Evolutionary conservation across 2,113 vertebrate species (phyloP).

Genomic region (Protobothrops flavoviridis): DNA sequence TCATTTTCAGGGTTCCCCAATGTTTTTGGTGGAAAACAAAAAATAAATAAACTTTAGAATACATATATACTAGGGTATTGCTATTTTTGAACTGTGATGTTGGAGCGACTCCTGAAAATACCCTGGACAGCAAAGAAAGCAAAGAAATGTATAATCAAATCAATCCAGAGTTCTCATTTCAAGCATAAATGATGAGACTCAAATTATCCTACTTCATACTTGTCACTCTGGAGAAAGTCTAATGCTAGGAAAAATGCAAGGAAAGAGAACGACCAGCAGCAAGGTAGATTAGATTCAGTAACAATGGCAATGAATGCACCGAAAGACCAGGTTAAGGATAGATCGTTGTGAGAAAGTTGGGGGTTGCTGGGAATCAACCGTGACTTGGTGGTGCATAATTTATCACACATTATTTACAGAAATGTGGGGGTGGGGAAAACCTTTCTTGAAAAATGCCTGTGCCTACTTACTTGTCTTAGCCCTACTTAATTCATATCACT

Average conservation of each 20-base stretch:
- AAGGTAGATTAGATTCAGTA: background rate
- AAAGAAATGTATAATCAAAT: background rate
- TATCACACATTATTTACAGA: background rate
- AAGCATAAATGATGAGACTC: background rate
- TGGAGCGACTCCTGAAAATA: background rate
- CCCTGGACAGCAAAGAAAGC: background rate
- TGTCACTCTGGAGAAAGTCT: background rate
- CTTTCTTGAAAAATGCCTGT: background rate
- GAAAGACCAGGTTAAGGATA: background rate
- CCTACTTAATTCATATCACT: background rate
- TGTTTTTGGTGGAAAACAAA: background rate
- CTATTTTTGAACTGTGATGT: background rate
- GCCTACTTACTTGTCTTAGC: background rate
- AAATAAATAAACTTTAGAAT: background rate
- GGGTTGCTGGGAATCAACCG: background rate
- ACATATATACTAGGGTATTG: background rate
- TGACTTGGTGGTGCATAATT: background rate
- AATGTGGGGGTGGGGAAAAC: background rate
- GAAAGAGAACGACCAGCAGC: background rate
- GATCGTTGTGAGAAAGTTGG: background rate
- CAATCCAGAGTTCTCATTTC: background rate
- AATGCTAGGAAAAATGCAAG: background rate
- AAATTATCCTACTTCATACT: background rate
- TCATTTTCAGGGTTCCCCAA: background rate
- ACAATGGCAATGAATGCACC: background rate